A percentile compares a stretch with the other conserved stretches of the same genome.
Conservation (phyloP, 2,888 invertebrate genomes). For the Trissolcus japonicus region DNA sequence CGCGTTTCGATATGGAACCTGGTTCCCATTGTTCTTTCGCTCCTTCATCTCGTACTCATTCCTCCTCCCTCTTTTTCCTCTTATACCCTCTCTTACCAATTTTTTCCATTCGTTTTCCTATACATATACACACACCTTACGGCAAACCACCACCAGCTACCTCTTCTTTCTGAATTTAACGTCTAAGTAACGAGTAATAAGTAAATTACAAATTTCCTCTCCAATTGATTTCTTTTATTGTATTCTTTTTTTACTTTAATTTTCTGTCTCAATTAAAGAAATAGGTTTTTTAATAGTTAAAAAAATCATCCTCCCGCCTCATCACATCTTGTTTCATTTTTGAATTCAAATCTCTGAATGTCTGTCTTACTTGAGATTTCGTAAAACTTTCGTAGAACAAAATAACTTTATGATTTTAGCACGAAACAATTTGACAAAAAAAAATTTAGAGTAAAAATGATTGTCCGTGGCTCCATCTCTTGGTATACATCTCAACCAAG, state of each 20-base stretch:
- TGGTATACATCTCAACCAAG: constrained; percentile 54
- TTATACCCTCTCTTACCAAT: constrained; percentile 40
- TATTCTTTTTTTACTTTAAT: too few species aligned
- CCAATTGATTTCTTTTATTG: too few species aligned
- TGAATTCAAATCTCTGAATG: background rate
- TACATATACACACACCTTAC: constrained; percentile 48
- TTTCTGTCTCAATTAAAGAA: too few species aligned
- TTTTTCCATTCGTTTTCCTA: constrained; percentile 38
- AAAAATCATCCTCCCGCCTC: background rate
- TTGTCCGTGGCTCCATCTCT: constrained; percentile 65
- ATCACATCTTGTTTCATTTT: background rate
- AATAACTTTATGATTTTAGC: background rate
- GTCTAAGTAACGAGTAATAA: too few species aligned
- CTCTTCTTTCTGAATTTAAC: too few species aligned
- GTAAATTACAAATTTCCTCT: too few species aligned
- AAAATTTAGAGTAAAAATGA: background rate
- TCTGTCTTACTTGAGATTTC: too few species aligned
- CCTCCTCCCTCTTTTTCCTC: constrained; percentile 33
- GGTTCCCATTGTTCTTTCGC: constrained; percentile 68
- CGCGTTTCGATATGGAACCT: constrained; percentile 68
- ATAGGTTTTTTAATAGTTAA: too few species aligned
- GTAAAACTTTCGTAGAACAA: background rate
- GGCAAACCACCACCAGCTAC: too few species aligned
- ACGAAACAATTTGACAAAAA: too few species aligned
- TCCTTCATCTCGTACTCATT: constrained; percentile 62